Evolutionary conservation across 1,140 invertebrate species (phyloP).

Genomic region (Microvelia longipes): DNA sequence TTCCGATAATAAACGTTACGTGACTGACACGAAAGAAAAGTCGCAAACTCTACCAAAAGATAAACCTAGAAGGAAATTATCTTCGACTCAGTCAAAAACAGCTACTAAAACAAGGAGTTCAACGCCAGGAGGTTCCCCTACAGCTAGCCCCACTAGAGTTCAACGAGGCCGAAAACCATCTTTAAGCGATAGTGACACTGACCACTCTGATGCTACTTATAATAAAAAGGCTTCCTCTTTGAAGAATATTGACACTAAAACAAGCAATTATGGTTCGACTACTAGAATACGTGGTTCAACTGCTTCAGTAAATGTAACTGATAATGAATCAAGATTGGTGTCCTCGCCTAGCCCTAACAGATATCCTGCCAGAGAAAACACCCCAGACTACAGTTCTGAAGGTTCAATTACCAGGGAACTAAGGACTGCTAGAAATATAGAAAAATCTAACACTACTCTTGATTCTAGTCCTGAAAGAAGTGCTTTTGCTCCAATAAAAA

Average conservation of each 20-base stretch:
- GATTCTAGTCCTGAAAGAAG: conserved; percentile 24
- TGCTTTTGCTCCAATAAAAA: conserved; percentile 24
- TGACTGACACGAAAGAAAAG: conserved; percentile 14
- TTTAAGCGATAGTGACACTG: conserved; percentile 18
- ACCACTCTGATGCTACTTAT: conserved; percentile 21
- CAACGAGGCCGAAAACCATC: conserved; percentile 3
- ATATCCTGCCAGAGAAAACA: conserved; percentile 18
- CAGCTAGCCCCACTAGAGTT: conserved; percentile 18
- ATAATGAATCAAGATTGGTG: conserved; percentile 6
- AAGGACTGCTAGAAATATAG: conserved; percentile 7
- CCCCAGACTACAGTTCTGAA: conserved; percentile 27
- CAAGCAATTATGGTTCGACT: conserved; percentile 5
- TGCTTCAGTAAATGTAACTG: background rate
- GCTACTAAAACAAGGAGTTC: conserved; percentile 22
- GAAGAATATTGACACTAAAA: conserved; percentile 9
- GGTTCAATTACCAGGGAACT: conserved; percentile 25
- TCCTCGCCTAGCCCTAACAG: conserved; percentile 1
- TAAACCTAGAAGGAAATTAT: conserved; percentile 22
- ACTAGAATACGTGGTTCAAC: background rate
- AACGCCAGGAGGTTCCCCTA: conserved; percentile 22
- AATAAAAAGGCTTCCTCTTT: conserved; percentile 13
- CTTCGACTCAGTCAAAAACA: conserved; percentile 20
- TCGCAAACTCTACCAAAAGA: conserved; percentile 2
- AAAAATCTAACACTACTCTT: conserved; percentile 3
- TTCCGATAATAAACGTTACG: conserved; percentile 15